phyloP scores from a whole-genome alignment of 2,888 invertebrate species.

The Dexiosoma caninum region DNA sequence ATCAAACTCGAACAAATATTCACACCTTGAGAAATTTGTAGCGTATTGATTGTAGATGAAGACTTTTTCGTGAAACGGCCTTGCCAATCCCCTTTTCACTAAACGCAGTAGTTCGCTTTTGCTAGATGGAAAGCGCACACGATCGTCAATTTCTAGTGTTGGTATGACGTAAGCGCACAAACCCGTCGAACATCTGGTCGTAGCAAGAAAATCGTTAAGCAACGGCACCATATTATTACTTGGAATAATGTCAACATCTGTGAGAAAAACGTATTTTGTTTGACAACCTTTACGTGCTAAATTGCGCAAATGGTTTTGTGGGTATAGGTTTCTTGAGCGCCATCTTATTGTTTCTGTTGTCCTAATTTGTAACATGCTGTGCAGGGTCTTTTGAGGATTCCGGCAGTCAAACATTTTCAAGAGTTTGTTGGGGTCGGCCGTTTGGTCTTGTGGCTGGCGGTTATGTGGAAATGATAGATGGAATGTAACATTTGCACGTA shows the following conservation, averaged over 20 bases:
- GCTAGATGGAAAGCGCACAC: slow-evolving; percentile 88
- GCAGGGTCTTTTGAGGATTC: slow-evolving; percentile 82
- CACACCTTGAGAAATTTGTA: slow-evolving; percentile 90
- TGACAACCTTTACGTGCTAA: slow-evolving; percentile 91
- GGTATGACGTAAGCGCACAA: slow-evolving; percentile 93
- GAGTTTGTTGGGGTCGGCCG: slow-evolving; percentile 82
- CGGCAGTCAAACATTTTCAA: slow-evolving; percentile 83
- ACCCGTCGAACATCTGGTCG: slow-evolving; percentile 79
- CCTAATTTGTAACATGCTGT: slow-evolving; percentile 81
- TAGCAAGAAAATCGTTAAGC: slow-evolving; percentile 83
- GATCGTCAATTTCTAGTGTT: slow-evolving; percentile 90
- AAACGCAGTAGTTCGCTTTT: slow-evolving; percentile 87
- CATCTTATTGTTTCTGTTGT: slow-evolving; percentile 83
- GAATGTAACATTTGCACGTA: slow-evolving; percentile 86
- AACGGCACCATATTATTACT: slow-evolving; percentile 84
- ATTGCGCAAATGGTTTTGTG: slow-evolving; percentile 93
- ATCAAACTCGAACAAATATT: background rate
- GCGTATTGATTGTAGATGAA: slow-evolving; percentile 95
- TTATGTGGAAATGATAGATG: slow-evolving; percentile 85
- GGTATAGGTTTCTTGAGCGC: slow-evolving; percentile 88
- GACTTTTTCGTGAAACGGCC: slow-evolving; percentile 94
- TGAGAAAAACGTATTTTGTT: slow-evolving; percentile 87
- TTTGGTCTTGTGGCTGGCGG: slow-evolving; percentile 68
- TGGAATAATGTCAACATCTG: slow-evolving; percentile 93
- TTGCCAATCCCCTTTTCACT: slow-evolving; percentile 87